Evolutionary conservation across 2,888 invertebrate species (phyloP).

Genomic region (Plagodis pulveraria): DNA sequence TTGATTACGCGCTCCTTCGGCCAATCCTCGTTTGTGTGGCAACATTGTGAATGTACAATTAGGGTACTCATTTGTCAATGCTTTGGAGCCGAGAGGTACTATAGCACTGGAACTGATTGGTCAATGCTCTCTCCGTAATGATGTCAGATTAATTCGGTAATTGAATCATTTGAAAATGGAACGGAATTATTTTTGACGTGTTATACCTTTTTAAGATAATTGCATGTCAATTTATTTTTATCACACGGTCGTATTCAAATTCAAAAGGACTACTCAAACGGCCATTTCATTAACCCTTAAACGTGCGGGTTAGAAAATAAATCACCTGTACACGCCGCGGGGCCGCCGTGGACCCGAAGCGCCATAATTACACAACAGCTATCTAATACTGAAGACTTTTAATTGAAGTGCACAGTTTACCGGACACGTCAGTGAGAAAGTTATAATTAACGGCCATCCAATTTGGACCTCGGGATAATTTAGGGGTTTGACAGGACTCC

Average conservation of each 20-base stretch:
- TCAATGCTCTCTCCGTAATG: constrained; percentile 24
- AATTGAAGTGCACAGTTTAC: constrained; percentile 67
- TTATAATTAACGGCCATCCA: constrained; percentile 76
- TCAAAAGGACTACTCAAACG: constrained; percentile 18
- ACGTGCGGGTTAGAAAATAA: constrained; percentile 31
- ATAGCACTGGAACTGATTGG: constrained; percentile 31
- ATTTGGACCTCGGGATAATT: constrained; percentile 65
- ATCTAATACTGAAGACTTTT: constrained; percentile 63
- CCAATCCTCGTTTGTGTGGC: constrained; percentile 47
- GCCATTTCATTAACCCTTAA: constrained; percentile 33
- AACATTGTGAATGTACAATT: constrained; percentile 51
- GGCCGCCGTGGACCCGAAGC: constrained; percentile 26
- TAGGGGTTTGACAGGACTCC: constrained; percentile 59
- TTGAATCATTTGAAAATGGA: constrained; percentile 6
- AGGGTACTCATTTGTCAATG: constrained; percentile 50
- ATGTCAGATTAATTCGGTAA: constrained; percentile 8
- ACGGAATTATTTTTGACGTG: no score
- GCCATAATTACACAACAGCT: constrained; percentile 48
- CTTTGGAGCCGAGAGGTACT: constrained; percentile 26
- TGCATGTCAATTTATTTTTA: neutral
- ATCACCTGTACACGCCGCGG: constrained; percentile 31
- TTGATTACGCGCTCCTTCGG: constrained; percentile 51
- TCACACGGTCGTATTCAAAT: constrained; percentile 25
- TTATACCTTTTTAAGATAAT: no score
- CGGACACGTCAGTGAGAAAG: constrained; percentile 63